Evolutionary conservation across 2,888 invertebrate species (phyloP).

Genomic region (Hydroisotoma schaefferi): DNA sequence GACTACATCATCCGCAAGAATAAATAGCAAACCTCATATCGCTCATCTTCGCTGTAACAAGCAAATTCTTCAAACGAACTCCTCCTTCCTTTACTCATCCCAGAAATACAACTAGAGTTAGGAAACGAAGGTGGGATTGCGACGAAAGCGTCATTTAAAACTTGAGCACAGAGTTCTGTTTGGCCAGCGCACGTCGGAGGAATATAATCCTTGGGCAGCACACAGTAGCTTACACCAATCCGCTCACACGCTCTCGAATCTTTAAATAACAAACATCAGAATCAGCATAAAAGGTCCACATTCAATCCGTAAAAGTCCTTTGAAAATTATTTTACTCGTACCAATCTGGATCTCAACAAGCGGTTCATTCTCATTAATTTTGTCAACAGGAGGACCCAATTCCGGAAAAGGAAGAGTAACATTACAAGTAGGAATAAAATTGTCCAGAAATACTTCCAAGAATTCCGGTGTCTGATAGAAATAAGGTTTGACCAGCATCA

Average conservation of each 20-base stretch:
- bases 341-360: constrained; percentile 85
- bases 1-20: neutral
- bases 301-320: neutral
- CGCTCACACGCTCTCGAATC: constrained; percentile 91
- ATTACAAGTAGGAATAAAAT: constrained; percentile 61
- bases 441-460: constrained; percentile 88
- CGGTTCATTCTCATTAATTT: constrained; percentile 70
- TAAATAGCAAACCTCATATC: constrained; percentile 74
- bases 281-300: neutral
- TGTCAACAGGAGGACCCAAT: constrained; percentile 56
- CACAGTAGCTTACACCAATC: constrained; percentile 93
- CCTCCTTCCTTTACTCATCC: constrained; percentile 90
- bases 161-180: constrained; percentile 84
- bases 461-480: constrained; percentile 65
- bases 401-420: constrained; percentile 34
- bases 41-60: constrained; percentile 94
- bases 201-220: constrained; percentile 77
- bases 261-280: constrained; percentile 49
- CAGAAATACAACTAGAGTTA: constrained; percentile 95
- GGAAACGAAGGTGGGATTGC: constrained; percentile 99
- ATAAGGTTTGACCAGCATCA: constrained; percentile 84
- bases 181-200: constrained; percentile 83
- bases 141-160: constrained; percentile 96
- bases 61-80: constrained; percentile 98
- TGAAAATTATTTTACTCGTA: constrained; percentile 60